These are phyloP conservation scores for Lordiphosa stackelbergi DNA, from an alignment of 1,140 invertebrate genomes.

Conservation along the genomic window DNA sequence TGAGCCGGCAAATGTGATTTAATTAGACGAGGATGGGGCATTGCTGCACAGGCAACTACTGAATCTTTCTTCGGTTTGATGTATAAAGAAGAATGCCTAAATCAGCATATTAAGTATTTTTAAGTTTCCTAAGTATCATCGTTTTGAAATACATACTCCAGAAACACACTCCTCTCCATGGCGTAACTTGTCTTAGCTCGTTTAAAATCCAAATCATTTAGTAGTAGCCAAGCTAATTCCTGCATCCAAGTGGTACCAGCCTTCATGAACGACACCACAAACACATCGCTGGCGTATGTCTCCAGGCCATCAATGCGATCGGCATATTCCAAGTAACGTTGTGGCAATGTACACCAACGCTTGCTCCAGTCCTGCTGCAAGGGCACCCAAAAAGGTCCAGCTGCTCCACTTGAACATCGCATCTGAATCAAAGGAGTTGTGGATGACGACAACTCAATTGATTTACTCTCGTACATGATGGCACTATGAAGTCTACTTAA, in stretches of 20 bases:
- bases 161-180: constrained; percentile 78
- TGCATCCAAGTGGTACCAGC: constrained; percentile 82
- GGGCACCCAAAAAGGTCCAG: constrained; percentile 15
- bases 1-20: too few species aligned
- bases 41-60: too few species aligned
- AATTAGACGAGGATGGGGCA: too few species aligned
- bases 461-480: constrained; percentile 12
- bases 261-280: too few species aligned
- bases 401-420: background rate
- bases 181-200: constrained; percentile 79
- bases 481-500: too few species aligned
- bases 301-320: constrained; percentile 21
- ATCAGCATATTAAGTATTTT: constrained; percentile 1
- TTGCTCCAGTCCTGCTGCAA: constrained; percentile 20
- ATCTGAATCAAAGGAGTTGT: constrained; percentile 1
- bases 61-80: too few species aligned
- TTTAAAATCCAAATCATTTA: constrained; percentile 79
- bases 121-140: too few species aligned
- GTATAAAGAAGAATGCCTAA: background rate
- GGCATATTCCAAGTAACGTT: background rate
- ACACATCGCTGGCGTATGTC: constrained; percentile 77
- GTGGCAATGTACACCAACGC: constrained; percentile 20
- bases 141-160: too few species aligned
- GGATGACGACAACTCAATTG: too few species aligned
- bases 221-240: constrained; percentile 82